Evolutionary conservation across 2,888 invertebrate genomes (phyloP).

Genomic region (Anthophora plumipes): DNA sequence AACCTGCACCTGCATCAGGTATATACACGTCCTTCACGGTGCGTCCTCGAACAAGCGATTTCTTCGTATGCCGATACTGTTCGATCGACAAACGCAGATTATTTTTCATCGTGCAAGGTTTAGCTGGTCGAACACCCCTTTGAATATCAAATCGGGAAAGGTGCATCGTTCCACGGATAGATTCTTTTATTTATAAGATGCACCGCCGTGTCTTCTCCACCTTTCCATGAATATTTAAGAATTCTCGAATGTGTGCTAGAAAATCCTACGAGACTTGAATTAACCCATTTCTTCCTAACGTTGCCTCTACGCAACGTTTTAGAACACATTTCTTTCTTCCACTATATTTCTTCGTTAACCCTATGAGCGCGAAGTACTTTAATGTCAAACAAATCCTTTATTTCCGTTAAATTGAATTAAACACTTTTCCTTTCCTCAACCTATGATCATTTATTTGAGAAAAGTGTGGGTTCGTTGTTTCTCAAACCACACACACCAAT

Average conservation of each 20-base stretch:
- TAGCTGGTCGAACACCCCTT: neutral
- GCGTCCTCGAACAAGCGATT: conserved; percentile 44
- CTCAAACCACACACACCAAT: too few species aligned
- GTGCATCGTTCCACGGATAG: neutral
- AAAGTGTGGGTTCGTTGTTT: too few species aligned
- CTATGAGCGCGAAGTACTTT: too few species aligned
- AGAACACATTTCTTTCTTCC: too few species aligned
- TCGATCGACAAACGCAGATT: conserved; percentile 48
- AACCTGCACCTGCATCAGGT: conserved; percentile 47
- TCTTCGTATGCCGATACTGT: conserved; percentile 62
- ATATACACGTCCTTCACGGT: conserved; percentile 41
- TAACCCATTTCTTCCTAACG: too few species aligned
- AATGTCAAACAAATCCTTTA: too few species aligned
- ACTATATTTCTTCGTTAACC: too few species aligned
- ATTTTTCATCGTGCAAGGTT: conserved; percentile 16
- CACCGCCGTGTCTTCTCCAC: neutral
- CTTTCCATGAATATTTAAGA: conserved; percentile 46
- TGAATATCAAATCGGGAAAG: conserved; percentile 33
- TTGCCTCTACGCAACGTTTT: too few species aligned
- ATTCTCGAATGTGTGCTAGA: conserved; percentile 5
- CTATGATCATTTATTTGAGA: too few species aligned
- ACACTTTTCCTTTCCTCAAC: too few species aligned
- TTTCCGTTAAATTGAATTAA: too few species aligned
- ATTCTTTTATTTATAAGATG: conserved; percentile 28
- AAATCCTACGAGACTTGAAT: neutral